Conservation (phyloP, 1,140 invertebrate genomes). For the Eriocheir sinensis region DNA sequence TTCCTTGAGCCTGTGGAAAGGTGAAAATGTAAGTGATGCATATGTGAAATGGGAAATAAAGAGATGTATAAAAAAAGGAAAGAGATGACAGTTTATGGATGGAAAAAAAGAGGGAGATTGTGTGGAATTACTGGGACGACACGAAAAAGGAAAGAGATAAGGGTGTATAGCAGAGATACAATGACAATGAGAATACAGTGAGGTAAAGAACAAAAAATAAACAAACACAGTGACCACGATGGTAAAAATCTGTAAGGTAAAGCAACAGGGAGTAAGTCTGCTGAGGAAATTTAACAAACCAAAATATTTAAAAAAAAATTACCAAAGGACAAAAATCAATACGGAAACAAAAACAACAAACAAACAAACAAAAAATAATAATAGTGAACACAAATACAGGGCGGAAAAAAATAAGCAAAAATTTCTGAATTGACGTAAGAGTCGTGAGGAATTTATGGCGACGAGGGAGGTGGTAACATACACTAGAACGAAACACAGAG, state of each 20-base stretch:
- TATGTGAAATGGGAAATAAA: background rate
- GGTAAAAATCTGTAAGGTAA: no score
- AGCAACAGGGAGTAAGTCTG: no score
- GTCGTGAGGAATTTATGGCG: no score
- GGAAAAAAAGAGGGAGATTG: no score
- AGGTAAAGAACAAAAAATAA: background rate
- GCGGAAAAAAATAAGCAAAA: background rate
- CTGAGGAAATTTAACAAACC: background rate
- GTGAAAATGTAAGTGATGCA: background rate
- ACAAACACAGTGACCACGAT: background rate
- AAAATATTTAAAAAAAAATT: conserved; percentile 6
- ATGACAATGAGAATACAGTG: no score
- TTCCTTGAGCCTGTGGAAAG: background rate
- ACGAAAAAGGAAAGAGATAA: no score
- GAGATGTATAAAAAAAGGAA: background rate
- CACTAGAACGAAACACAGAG: no score
- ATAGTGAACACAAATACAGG: background rate
- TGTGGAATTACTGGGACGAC: no score
- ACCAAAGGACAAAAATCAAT: background rate
- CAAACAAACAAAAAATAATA: background rate
- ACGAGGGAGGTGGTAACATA: no score
- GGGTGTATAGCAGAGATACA: no score
- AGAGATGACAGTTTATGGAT: no score
- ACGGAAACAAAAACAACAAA: background rate
- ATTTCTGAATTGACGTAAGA: background rate